Conservation (phyloP, 2,888 invertebrate species). For the Cephus spinipes region DNA sequence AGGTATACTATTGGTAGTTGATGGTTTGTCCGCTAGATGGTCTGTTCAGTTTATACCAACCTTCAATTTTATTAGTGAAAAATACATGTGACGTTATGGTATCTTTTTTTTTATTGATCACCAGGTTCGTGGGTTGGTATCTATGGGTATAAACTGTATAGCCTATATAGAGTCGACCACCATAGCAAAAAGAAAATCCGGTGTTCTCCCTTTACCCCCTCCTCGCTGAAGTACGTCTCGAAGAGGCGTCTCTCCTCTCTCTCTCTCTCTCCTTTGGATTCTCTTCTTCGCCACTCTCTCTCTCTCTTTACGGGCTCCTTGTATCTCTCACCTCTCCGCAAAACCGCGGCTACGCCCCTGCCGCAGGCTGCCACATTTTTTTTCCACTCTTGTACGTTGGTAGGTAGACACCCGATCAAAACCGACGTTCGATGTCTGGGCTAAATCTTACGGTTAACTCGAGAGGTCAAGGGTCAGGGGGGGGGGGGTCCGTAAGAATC, state of each 20-base stretch:
- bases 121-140: not conserved
- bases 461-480: not conserved
- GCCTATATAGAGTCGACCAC: not conserved
- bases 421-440: not conserved
- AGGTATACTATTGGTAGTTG: not conserved
- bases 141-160: not conserved
- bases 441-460: not conserved
- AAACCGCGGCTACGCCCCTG: not conserved
- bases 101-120: not conserved
- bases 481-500: not conserved
- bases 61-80: not conserved
- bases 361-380: not conserved
- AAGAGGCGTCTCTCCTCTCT: slow-evolving; percentile 12
- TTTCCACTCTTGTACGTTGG: not conserved
- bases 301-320: not conserved
- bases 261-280: slow-evolving; percentile 34
- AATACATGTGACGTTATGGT: not conserved
- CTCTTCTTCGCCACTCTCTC: not conserved
- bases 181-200: not conserved
- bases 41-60: not conserved
- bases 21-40: not conserved
- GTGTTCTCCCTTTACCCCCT: not conserved
- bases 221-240: not conserved
- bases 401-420: not conserved
- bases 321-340: not conserved